These are phyloP conservation scores for Rhizomys pruinosus DNA, from an alignment of 2,113 vertebrate genomes.

Conservation along the genomic window DNA sequence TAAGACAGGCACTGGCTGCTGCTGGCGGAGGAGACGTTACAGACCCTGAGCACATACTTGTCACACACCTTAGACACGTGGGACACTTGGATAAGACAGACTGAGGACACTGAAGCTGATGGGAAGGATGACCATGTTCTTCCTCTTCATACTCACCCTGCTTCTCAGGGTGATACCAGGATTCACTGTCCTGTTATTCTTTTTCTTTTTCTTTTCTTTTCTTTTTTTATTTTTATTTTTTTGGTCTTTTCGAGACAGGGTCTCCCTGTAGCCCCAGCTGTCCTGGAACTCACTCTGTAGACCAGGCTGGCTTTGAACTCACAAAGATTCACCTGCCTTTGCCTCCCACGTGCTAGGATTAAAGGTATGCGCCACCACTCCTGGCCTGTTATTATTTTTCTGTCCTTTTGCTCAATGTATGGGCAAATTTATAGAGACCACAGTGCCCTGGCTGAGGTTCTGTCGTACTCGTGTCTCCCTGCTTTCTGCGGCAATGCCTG, in stretches of 20 bases:
- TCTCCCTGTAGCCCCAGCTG: too few relatives aligned
- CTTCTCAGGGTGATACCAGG: neutral
- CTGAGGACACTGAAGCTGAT: accelerated
- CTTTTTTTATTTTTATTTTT: too few relatives aligned
- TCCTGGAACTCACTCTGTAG: too few relatives aligned
- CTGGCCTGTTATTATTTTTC: neutral
- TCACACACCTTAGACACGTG: accelerated
- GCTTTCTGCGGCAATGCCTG: neutral
- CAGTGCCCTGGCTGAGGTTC: neutral
- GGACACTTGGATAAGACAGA: accelerated
- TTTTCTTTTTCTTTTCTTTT: too few relatives aligned
- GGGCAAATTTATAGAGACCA: neutral
- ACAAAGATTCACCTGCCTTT: too few relatives aligned
- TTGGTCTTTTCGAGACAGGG: too few relatives aligned
- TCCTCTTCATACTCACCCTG: neutral
- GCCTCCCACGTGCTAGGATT: too few relatives aligned
- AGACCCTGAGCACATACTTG: accelerated
- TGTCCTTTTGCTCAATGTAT: neutral
- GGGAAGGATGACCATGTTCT: neutral
- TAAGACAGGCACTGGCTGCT: neutral
- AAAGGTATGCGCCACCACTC: too few relatives aligned
- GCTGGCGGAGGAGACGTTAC: neutral
- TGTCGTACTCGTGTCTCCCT: neutral
- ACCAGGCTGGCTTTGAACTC: too few relatives aligned
- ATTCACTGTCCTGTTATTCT: too few relatives aligned